Evolutionary conservation across 2,888 invertebrate species (phyloP).

Genomic region (Dryadula phaetusa): DNA sequence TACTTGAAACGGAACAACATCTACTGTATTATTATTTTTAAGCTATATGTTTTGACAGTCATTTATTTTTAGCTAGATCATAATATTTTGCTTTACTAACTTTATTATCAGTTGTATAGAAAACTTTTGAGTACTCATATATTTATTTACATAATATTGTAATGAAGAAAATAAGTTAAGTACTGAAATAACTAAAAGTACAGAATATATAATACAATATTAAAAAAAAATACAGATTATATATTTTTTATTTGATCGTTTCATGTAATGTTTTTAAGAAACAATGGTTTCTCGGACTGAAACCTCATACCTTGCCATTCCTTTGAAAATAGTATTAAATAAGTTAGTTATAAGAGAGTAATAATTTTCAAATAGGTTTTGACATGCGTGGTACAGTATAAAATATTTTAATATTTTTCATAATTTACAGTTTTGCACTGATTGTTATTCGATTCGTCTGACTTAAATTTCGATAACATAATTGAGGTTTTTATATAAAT

Average conservation of each 20-base stretch:
- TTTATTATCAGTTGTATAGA: neutral
- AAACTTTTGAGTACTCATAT: conserved; percentile 22
- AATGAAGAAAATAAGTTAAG: neutral
- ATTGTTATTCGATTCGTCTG: neutral
- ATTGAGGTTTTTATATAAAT: neutral
- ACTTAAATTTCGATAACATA: neutral
- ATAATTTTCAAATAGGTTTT: conserved; percentile 20
- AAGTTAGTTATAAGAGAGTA: conserved; percentile 63
- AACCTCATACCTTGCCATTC: conserved; percentile 62
- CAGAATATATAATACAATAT: conserved; percentile 8
- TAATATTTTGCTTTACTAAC: neutral
- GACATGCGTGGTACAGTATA: neutral
- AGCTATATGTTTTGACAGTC: conserved; percentile 4
- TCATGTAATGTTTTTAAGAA: neutral
- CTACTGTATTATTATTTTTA: neutral
- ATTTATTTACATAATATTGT: conserved; percentile 12
- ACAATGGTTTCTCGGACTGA: conserved; percentile 26
- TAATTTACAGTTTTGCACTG: neutral
- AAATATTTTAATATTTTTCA: neutral
- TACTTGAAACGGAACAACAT: neutral
- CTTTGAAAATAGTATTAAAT: conserved; percentile 44
- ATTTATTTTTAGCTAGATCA: conserved; percentile 4
- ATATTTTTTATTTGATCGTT: neutral
- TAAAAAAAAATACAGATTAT: conserved; percentile 1
- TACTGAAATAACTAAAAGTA: neutral